Percentiles rank a stretch among this genome's conserved stretches.
phyloP scores from a whole-genome alignment of 2,888 invertebrate genomes.

The Heliconius ismenius region DNA sequence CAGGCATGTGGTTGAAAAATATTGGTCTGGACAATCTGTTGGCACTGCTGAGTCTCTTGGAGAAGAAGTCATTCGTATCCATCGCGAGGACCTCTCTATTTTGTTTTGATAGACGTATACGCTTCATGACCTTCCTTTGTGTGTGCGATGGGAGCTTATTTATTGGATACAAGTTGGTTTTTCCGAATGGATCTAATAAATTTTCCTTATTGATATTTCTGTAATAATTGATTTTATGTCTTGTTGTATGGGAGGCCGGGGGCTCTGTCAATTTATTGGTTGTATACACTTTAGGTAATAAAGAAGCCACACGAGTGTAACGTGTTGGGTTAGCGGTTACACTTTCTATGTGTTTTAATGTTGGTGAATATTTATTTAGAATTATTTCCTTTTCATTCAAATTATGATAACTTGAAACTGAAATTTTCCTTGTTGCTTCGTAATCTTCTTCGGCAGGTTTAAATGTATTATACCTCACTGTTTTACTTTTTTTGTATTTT shows the following conservation, averaged over 20 bases:
- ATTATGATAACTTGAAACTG: slow-evolving; percentile 2
- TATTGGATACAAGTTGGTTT: slow-evolving; percentile 53
- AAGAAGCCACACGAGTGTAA: neutral
- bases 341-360: neutral
- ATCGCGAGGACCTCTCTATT: slow-evolving; percentile 50
- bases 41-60: slow-evolving; percentile 42
- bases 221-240: slow-evolving; percentile 27
- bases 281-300: neutral
- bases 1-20: slow-evolving; percentile 6
- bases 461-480: slow-evolving; percentile 46
- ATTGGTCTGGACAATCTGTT: neutral
- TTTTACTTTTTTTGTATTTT: slow-evolving; percentile 34
- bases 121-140: slow-evolving; percentile 51
- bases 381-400: neutral
- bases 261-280: neutral
- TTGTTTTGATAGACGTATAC: slow-evolving; percentile 49
- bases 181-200: slow-evolving; percentile 51
- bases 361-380: neutral
- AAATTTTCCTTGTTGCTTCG: slow-evolving; percentile 1
- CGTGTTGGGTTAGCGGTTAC: neutral
- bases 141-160: slow-evolving; percentile 47
- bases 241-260: neutral
- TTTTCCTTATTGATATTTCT: slow-evolving; percentile 26
- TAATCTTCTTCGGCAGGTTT: slow-evolving; percentile 39
- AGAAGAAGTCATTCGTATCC: slow-evolving; percentile 56